Evolutionary conservation across 2,888 invertebrate species (phyloP), one percentile per base, ranked within the genome.

Genomic region (Crioceris asparagi): DNA sequence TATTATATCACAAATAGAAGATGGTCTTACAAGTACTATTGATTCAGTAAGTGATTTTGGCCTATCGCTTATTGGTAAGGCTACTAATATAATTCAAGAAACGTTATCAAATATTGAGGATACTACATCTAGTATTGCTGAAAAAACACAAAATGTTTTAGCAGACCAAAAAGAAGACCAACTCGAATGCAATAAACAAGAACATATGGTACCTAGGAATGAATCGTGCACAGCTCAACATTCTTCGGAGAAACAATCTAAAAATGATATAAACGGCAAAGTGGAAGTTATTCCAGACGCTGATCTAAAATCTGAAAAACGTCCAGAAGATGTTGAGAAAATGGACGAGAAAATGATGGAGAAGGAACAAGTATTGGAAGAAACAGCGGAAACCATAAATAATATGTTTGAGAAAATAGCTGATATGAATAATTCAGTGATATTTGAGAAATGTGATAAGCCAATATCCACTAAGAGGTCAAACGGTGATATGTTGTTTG

Each of bases 261-360:
- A 27, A 17, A n/a, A n/a, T n/a, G n/a, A n/a, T n/a, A n/a, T n/a
- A n/a, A n/a, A n/a, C n/a, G 37, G 15, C 7, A 33, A 37, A 10
- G 33, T 32, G 38, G 27, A 25, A 3, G 17, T 12, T 12, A 26
- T 21, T 34, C 17, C 23, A 29, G 17, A 27, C 10, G 23, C 7
- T 21, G 15, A 25, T 19, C 33, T 35, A 38, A 29, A 17, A n/a
- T 10, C 29, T 14, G 39, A 27, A 18, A 32, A 32, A 17, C 32
- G 17, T 15, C 11, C 17, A 33, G 33, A 19, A 7, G 21, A 21
- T 6, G 4, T 17, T 14, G 33, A 38, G 19, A 32, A 25, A 14
- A 32, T 11, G 30, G 30, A 39, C 15, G 32, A 39, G 2, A 25
- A 35, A 29, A 19, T 32, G 23, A 17, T 12, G 8, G 11, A 25